phyloP scores from a whole-genome alignment of 2,797 vertebrate species.

The Linurgus olivaceus region DNA sequence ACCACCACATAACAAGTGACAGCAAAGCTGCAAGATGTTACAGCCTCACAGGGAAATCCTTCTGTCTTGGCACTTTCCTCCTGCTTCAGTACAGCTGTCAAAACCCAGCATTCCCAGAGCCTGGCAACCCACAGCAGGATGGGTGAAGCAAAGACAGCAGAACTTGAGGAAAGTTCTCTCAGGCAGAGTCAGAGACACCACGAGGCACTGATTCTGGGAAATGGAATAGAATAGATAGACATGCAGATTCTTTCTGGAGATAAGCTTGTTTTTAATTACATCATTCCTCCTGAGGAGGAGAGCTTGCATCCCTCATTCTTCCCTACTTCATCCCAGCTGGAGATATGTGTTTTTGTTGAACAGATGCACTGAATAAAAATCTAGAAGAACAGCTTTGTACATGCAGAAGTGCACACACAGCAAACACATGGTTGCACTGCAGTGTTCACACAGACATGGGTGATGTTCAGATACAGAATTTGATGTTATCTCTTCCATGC shows the following conservation, averaged over 20 bases:
- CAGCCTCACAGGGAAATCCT: neutral
- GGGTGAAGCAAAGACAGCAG: neutral
- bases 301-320: neutral
- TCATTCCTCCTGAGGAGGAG: neutral
- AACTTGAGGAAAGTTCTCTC: neutral
- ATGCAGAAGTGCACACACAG: neutral
- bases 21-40: neutral
- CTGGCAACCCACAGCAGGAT: rapidly evolving
- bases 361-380: neutral
- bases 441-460: neutral
- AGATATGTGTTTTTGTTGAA: neutral
- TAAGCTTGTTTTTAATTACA: neutral
- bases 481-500: neutral
- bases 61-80: neutral
- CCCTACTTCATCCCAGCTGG: neutral
- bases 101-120: neutral
- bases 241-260: neutral
- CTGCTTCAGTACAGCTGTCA: neutral
- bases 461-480: neutral
- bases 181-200: neutral
- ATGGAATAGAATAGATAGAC: rapidly evolving
- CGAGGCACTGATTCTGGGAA: neutral
- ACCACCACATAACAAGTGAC: rapidly evolving
- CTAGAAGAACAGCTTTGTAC: neutral
- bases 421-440: neutral